Base-by-base conservation (phyloP, 2,797 vertebrate species). In the Alfaro cultratus region DNA sequence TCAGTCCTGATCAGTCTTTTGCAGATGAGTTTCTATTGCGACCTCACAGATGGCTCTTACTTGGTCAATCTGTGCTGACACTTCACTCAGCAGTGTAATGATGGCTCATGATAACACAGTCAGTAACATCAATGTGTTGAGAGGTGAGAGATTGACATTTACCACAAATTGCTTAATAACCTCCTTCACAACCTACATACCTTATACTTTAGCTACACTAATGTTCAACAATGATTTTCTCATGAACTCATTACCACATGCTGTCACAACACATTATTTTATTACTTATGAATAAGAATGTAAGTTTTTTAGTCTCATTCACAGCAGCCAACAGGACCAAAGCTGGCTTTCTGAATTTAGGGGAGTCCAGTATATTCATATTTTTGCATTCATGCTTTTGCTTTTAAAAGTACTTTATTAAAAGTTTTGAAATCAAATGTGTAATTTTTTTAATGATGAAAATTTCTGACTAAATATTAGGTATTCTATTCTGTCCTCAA, bases 1-100 rank as follows among this genome's bases (percentile, higher is more conserved):
- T n/a, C 21, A 26, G 39, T 26, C 36, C 21, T 41, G 64, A 41
- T 68, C 36, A 12, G 36, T 0, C 26, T n/a, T 45, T 45, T 43
- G 12, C 41, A 71, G 23, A 71, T 45, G 39, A 71, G 67, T 71
- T 45, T 21, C 2, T 43, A 36, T 43, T 62, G 45, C 53, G 4
- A 51, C 45, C 16, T 77, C 45, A 12, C 75, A 81, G 75, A 73
- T 73, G 74, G 55, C 45, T 80, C 70, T n/a, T 39, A 29, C 51
- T 81, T 86, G 78, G 75, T 82, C 79, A 80, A 34, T 75, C 55
- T 76, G 60, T 82, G 74, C 60, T 76, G 76, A 84, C 75, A 75
- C 74, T 75, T 84, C 12, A 43, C 67, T 85, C 60, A 31, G 41
- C 73, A 60, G 70, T 72, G 57, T 26, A 11, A 62, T 45, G 71